Evolutionary conservation across 2,888 invertebrate species (phyloP), one percentile per base, ranked within the genome.

Genomic region (Epistrophella euchroma): DNA sequence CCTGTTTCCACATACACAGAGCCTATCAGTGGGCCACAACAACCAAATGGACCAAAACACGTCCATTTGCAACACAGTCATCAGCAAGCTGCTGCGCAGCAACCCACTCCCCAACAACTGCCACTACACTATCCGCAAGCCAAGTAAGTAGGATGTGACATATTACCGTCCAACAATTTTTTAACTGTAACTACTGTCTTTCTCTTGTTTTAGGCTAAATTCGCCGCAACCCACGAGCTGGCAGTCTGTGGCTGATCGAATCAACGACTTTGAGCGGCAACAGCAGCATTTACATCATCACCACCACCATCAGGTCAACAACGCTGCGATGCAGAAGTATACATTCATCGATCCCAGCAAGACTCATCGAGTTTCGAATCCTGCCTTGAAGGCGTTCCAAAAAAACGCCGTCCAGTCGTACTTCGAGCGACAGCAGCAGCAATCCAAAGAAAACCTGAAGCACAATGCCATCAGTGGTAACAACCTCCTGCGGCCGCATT

Each of bases 331-430:
- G 87, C 94, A 91, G 89, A 94, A 95, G 88, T 95, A 95, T 90
- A 94, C 95, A 4, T 96, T 95, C 90, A 92, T 96, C 88, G 96
- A 96, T 89, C 96, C 96, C 2, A 95, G 95, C 66, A 96, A 96
- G 91, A 95, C 95, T 81, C 95, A 95, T 90, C 94, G 95, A 86
- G 94, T 96, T 40, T 95, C 96, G 35, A 95, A 95, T 90, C 94
- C 96, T 10, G 96, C 96, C 0, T 91, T 97, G 37, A 97, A 97
- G 91, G 96, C 96, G 15, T 95, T 96, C 83, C 97, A 97, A 90
- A 97, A 97, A 92, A 96, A 96, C 91, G 97, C 97, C 0, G 93
- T 97, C 9, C 93, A 96, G 80, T 96, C 96, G 2, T 97, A 96
- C 90, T 96, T 97, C 91, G 96, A 97, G 90, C 93, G 96, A 87